phyloP scores from a whole-genome alignment of 1,140 invertebrate genomes.

The Anastrepha obliqua region DNA sequence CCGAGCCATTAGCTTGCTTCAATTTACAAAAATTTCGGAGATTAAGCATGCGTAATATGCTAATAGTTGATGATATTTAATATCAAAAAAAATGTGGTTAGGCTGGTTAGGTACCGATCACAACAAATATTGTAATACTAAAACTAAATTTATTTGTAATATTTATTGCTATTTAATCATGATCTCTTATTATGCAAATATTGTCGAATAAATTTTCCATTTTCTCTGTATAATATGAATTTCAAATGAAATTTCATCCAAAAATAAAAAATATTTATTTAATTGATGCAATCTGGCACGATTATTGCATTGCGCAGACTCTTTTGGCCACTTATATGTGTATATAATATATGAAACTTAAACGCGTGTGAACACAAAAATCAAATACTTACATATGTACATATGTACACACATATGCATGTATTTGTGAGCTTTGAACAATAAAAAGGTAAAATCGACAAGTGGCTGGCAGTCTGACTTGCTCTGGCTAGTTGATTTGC shows the following conservation, averaged over 20 bases:
- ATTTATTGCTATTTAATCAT: conserved; percentile 37
- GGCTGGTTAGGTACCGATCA: too few species aligned
- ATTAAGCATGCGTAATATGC: too few species aligned
- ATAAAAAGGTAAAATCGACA: conserved; percentile 38
- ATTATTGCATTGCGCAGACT: conserved; percentile 40
- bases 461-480: not conserved
- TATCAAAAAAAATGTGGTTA: too few species aligned
- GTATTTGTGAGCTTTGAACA: not conserved
- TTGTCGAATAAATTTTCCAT: conserved; percentile 15
- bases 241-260: conserved; percentile 49
- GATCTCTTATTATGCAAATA: conserved; percentile 40
- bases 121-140: too few species aligned
- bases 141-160: not conserved
- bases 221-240: not conserved
- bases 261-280: not conserved
- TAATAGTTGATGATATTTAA: too few species aligned
- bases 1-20: too few species aligned
- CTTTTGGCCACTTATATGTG: conserved; percentile 35
- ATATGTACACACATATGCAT: not conserved
- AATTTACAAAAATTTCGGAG: too few species aligned
- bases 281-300: conserved; percentile 49
- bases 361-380: conserved; percentile 8
- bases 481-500: conserved; percentile 22
- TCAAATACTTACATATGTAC: not conserved
- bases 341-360: conserved; percentile 14